Percentiles rank a stretch among this genome's conserved stretches.
phyloP scores from a whole-genome alignment of 1,140 invertebrate genomes.

The Heliconius eleuchia region DNA sequence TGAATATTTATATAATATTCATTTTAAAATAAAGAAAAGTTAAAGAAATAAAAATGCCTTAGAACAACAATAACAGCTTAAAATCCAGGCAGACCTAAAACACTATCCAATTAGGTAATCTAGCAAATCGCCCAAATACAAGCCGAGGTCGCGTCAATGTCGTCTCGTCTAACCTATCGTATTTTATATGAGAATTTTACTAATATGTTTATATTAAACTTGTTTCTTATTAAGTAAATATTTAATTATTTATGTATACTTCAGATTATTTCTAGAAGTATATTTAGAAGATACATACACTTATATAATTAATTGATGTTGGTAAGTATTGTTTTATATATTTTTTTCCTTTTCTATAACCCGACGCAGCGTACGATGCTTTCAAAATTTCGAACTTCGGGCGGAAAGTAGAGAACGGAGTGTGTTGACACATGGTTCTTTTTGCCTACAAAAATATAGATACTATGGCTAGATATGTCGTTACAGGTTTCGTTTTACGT shows the following conservation, averaged over 20 bases:
- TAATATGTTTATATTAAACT: neutral
- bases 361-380: no score
- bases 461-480: neutral
- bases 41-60: neutral
- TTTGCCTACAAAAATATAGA: neutral
- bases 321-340: no score
- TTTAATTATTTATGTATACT: no score
- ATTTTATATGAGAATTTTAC: neutral
- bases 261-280: no score
- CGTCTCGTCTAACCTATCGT: conserved; percentile 14
- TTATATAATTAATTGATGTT: no score
- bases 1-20: no score
- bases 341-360: no score
- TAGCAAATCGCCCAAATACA: conserved; percentile 6
- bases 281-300: no score
- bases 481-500: neutral
- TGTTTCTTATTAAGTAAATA: no score
- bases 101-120: conserved; percentile 24
- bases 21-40: neutral
- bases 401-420: no score
- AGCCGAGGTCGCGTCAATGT: conserved; percentile 16
- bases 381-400: neutral
- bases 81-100: conserved; percentile 7
- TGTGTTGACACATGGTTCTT: no score
- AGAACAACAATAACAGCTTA: neutral